Evolutionary conservation across 2,797 vertebrate genomes (phyloP).

Genomic region (Notolabrus celidotus): DNA sequence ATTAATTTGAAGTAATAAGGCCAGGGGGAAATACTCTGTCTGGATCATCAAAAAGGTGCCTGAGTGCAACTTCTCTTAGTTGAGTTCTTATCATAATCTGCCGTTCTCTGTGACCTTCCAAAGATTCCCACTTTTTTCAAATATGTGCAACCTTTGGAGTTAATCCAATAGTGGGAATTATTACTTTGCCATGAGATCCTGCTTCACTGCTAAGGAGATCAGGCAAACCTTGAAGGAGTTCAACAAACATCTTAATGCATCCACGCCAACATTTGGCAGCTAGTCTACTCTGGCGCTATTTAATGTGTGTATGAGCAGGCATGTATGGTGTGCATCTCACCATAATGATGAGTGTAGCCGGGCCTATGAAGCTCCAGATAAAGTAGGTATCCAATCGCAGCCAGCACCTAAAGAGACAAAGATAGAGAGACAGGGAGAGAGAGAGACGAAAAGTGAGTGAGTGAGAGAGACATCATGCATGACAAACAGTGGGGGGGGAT

Average conservation of each 20-base stretch:
- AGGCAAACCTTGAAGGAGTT: constrained; percentile 48
- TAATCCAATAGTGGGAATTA: constrained; percentile 52
- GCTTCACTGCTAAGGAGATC: constrained; percentile 29
- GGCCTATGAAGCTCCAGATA: constrained; percentile 99
- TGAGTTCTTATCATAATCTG: constrained; percentile 51
- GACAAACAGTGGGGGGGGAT: constrained; percentile 43
- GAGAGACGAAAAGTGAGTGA: constrained; percentile 7
- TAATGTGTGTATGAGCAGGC: constrained; percentile 33
- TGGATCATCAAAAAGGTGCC: constrained; percentile 45
- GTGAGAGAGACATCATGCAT: constrained; percentile 49
- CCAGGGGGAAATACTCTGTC: constrained; percentile 17
- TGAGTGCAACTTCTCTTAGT: constrained; percentile 36
- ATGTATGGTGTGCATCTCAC: constrained; percentile 83
- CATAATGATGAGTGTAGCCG: constrained; percentile 99
- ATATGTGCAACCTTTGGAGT: constrained; percentile 31
- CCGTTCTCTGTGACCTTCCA: constrained; percentile 16
- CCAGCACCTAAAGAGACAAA: constrained; percentile 94
- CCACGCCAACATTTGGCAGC: constrained; percentile 19
- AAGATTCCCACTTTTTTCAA: constrained; percentile 47
- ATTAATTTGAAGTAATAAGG: constrained; percentile 31
- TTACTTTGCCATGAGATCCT: constrained; percentile 50
- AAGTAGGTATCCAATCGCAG: constrained; percentile 98
- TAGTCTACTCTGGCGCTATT: constrained; percentile 8
- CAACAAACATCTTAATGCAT: constrained; percentile 37
- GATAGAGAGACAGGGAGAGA: constrained; percentile 61